Percentiles rank a stretch among this genome's conserved stretches.
phyloP scores from a whole-genome alignment of 1,140 invertebrate species.

The Bombus impatiens region DNA sequence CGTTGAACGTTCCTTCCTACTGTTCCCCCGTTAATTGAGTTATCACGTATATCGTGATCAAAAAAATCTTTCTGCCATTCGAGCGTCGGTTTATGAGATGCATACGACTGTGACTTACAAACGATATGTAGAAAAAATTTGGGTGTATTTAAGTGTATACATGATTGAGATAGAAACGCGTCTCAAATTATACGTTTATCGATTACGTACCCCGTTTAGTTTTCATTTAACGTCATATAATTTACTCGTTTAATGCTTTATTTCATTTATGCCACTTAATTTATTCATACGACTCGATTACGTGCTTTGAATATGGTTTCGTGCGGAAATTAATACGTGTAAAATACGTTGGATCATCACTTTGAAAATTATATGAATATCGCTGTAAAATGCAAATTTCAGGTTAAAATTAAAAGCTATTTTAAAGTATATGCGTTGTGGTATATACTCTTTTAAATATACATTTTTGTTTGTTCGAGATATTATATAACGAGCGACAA shows the following conservation, averaged over 20 bases:
- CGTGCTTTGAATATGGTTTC: not conserved
- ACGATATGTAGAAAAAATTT: no score
- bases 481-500: no score
- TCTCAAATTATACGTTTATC: conserved; percentile 7
- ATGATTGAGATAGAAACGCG: no score
- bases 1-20: not conserved
- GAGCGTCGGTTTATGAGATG: not conserved
- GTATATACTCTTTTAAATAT: no score
- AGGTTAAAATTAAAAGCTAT: no score
- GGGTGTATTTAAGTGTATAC: no score
- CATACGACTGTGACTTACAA: no score
- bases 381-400: not conserved
- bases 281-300: not conserved
- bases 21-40: not conserved
- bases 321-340: not conserved
- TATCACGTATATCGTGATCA: not conserved
- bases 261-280: not conserved
- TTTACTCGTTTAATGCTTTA: not conserved
- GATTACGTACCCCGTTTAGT: not conserved
- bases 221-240: not conserved
- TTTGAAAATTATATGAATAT: not conserved
- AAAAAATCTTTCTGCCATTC: not conserved
- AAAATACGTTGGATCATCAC: not conserved
- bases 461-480: no score
- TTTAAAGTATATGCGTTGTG: no score